These are phyloP conservation scores for Alcedo atthis DNA, from an alignment of 2,797 vertebrate species.

Conservation along the genomic window DNA sequence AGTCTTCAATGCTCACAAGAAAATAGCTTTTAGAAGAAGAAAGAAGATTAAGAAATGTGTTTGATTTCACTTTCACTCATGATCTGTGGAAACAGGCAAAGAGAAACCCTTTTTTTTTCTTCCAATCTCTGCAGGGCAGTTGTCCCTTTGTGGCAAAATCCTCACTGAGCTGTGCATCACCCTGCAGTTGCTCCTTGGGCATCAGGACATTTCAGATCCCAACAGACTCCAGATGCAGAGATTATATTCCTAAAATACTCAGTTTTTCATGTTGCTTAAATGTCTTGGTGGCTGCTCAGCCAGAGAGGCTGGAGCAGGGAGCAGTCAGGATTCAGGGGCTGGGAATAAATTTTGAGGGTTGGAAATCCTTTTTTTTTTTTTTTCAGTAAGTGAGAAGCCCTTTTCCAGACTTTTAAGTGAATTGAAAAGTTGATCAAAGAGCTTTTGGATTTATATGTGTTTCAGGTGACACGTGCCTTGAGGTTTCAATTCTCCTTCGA, in stretches of 20 bases:
- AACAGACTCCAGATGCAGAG: fast-evolving
- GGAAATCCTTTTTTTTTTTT: not conserved
- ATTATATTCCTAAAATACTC: not conserved
- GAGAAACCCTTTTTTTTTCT: not conserved
- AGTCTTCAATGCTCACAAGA: not conserved
- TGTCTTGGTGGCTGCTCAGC: not conserved
- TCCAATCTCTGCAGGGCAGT: not conserved
- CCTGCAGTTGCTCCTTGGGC: too few species aligned
- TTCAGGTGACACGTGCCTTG: not conserved
- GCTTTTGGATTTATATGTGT: not conserved
- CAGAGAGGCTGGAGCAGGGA: not conserved
- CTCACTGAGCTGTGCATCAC: fast-evolving
- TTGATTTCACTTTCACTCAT: not conserved
- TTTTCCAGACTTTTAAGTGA: not conserved
- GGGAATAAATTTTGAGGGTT: not conserved
- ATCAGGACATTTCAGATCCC: fast-evolving
- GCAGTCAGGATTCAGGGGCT: too few species aligned
- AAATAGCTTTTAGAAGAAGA: not conserved
- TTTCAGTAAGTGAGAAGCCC: fast-evolving
- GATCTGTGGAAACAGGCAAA: not conserved
- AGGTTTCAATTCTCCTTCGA: not conserved
- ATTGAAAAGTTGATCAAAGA: not conserved
- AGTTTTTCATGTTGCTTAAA: not conserved
- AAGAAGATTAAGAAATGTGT: not conserved
- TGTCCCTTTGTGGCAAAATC: not conserved